Evolutionary conservation across 2,888 invertebrate genomes (phyloP).

Genomic region (Phorcus lineatus): DNA sequence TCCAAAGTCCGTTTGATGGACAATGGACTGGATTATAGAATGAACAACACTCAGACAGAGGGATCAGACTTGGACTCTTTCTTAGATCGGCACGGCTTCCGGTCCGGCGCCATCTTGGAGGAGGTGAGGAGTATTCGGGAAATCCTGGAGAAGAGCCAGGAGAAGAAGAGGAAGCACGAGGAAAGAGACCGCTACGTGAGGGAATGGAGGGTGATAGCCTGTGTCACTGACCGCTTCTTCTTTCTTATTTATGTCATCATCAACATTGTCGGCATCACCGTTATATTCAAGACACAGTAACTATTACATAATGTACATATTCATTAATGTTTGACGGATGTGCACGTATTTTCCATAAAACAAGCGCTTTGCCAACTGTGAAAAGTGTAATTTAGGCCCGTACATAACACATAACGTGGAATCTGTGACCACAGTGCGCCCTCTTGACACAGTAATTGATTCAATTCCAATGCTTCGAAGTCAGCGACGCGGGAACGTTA

Average conservation of each 20-base stretch:
- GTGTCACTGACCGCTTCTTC: constrained; percentile 68
- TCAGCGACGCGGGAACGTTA: no score
- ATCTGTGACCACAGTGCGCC: no score
- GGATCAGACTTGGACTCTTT: constrained; percentile 30
- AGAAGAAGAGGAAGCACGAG: constrained; percentile 60
- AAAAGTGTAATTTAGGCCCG: no score
- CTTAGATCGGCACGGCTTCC: neutral
- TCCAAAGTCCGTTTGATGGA: constrained; percentile 57
- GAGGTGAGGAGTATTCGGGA: constrained; percentile 64
- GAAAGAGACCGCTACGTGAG: constrained; percentile 57
- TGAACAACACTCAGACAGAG: constrained; percentile 31
- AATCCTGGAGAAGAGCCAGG: constrained; percentile 62
- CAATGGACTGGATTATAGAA: constrained; percentile 50
- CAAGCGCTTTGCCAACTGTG: no score
- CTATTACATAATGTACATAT: neutral
- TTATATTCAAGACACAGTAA: constrained; percentile 58
- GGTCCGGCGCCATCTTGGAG: constrained; percentile 39
- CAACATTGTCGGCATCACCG: constrained; percentile 60
- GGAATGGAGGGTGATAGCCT: constrained; percentile 71
- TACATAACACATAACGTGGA: no score
- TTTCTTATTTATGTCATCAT: constrained; percentile 66
- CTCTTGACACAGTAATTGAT: no score
- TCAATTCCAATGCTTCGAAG: no score
- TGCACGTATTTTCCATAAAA: no score
- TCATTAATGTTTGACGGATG: no score